phyloP scores from a whole-genome alignment of 2,888 invertebrate genomes.

The Macrophya alboannulata region DNA sequence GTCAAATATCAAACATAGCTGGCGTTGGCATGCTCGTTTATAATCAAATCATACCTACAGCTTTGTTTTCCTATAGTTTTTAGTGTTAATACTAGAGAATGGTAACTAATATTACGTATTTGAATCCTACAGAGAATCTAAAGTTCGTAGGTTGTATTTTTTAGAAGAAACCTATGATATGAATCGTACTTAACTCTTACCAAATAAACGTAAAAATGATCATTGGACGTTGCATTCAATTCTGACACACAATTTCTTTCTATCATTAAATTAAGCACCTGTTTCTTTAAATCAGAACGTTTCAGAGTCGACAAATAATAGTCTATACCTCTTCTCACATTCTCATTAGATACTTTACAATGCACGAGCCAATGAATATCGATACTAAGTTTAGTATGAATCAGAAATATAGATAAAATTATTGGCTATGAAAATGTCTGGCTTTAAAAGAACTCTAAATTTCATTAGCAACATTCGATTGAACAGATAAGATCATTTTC shows the following conservation, averaged over 20 bases:
- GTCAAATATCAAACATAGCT: constrained; percentile 51
- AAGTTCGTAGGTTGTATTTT: constrained; percentile 38
- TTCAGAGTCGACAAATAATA: constrained; percentile 13
- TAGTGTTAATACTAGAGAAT: constrained; percentile 69
- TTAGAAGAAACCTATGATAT: constrained; percentile 51
- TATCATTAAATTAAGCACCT: constrained; percentile 24
- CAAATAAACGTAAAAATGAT: constrained; percentile 40
- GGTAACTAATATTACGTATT: constrained; percentile 51
- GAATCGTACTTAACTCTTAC: constrained; percentile 44
- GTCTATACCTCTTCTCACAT: neutral
- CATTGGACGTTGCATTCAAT: constrained; percentile 53
- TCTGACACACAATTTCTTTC: constrained; percentile 33
- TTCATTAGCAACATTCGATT: neutral
- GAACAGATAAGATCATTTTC: neutral
- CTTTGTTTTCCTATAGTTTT: constrained; percentile 57
- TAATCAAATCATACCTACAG: constrained; percentile 28
- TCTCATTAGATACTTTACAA: constrained; percentile 21
- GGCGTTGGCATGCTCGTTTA: constrained; percentile 44
- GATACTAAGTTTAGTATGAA: constrained; percentile 34
- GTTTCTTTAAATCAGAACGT: constrained; percentile 19
- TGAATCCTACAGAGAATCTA: constrained; percentile 42
- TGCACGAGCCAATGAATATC: constrained; percentile 51
- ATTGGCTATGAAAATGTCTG: constrained; percentile 9
- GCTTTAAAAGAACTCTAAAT: neutral
- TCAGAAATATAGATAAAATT: constrained; percentile 30